A percentile compares a stretch with the other conserved stretches of the same genome.
phyloP scores from a whole-genome alignment of 2,888 invertebrate species.

The Dysmachus trigonus region DNA sequence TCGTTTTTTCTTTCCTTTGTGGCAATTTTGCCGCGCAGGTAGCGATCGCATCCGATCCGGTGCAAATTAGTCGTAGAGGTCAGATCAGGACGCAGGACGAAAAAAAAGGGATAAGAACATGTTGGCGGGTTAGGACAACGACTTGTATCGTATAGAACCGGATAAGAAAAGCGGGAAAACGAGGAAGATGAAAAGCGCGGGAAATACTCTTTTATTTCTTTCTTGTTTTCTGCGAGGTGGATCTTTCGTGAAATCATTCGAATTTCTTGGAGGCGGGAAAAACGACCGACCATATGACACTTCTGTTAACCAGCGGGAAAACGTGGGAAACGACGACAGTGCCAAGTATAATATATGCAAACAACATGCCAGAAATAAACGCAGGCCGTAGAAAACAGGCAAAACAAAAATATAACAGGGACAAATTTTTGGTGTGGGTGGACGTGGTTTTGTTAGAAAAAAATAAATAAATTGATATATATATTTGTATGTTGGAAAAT shows the following conservation, averaged over 20 bases:
- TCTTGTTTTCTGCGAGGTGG: not conserved
- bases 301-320: not conserved
- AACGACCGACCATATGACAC: not conserved
- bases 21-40: not conserved
- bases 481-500: not conserved
- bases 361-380: not conserved
- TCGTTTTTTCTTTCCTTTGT: not conserved
- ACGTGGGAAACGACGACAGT: not conserved
- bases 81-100: too few species aligned
- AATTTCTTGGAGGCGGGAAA: not conserved
- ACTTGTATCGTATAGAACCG: not conserved
- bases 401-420: not conserved
- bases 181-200: not conserved
- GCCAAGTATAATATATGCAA: not conserved
- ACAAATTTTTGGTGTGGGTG: not conserved
- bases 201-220: not conserved
- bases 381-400: not conserved
- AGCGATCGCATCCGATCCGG: not conserved
- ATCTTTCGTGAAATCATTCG: not conserved
- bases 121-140: not conserved
- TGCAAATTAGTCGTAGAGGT: not conserved
- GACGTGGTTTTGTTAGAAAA: not conserved
- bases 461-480: not conserved
- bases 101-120: not conserved
- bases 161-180: not conserved